Evolutionary conservation across 2,113 vertebrate genomes (phyloP).

Genomic region (Mobula hypostoma): DNA sequence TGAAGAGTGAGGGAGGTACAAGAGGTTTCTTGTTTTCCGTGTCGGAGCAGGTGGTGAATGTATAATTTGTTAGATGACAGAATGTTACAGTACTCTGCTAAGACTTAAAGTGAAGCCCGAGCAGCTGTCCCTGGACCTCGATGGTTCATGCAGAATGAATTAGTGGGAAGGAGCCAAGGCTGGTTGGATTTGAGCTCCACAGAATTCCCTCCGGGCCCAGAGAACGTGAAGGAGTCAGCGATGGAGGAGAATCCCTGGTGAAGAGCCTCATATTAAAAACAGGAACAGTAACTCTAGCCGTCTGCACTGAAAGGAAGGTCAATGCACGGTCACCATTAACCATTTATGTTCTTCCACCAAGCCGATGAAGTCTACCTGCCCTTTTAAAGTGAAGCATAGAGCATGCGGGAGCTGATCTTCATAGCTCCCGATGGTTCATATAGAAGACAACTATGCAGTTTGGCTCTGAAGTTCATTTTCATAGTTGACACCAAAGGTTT

Average conservation of each 20-base stretch:
- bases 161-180: constrained; percentile 1
- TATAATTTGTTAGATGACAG: background rate
- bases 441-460: background rate
- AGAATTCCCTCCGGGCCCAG: background rate
- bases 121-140: constrained; percentile 18
- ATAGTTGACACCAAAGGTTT: background rate
- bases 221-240: background rate
- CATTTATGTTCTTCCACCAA: background rate
- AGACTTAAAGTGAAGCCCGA: background rate
- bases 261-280: constrained; percentile 14
- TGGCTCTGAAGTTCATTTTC: background rate
- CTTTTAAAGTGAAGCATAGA: background rate
- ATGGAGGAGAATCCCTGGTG: background rate
- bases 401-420: background rate
- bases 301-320: background rate
- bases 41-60: too few relatives aligned
- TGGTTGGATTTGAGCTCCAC: background rate
- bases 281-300: background rate
- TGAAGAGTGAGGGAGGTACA: background rate
- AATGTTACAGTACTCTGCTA: background rate
- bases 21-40: background rate
- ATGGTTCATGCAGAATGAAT: constrained; percentile 11
- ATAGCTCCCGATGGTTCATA: background rate
- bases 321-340: background rate
- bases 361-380: background rate